Conservation (phyloP, 2,888 invertebrate genomes). For the Agrochola macilenta region DNA sequence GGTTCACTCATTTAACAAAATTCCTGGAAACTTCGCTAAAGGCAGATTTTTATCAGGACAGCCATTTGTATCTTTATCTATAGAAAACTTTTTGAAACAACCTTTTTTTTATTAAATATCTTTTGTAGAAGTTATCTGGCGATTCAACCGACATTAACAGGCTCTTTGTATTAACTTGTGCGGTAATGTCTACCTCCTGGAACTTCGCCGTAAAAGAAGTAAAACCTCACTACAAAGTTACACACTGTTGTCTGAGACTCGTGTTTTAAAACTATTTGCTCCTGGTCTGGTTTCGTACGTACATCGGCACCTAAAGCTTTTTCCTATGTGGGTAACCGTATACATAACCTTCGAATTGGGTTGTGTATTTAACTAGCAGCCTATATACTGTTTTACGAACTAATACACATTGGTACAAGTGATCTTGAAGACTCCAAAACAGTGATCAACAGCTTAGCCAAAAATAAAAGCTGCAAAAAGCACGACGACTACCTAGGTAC, state of each 20-base stretch:
- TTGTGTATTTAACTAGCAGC: neutral
- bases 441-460: neutral
- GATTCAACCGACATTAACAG: slow-evolving; percentile 14
- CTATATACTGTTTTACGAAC: too few species aligned
- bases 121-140: slow-evolving; percentile 5
- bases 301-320: neutral
- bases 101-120: slow-evolving; percentile 3
- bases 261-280: slow-evolving; percentile 35
- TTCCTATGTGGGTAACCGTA: neutral
- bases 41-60: neutral
- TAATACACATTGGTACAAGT: neutral
- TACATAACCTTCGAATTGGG: neutral
- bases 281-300: neutral
- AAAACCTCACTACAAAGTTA: slow-evolving; percentile 38
- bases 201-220: slow-evolving; percentile 29
- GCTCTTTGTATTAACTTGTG: slow-evolving; percentile 39
- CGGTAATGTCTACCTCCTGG: slow-evolving; percentile 16
- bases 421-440: neutral
- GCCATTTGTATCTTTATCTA: neutral
- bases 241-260: slow-evolving; percentile 2
- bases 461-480: neutral
- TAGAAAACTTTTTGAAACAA: neutral
- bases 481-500: neutral
- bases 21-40: neutral
- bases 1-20: neutral